Base-by-base conservation (phyloP, 2,888 invertebrate species). In the Scaptomyza caliginosa region DNA sequence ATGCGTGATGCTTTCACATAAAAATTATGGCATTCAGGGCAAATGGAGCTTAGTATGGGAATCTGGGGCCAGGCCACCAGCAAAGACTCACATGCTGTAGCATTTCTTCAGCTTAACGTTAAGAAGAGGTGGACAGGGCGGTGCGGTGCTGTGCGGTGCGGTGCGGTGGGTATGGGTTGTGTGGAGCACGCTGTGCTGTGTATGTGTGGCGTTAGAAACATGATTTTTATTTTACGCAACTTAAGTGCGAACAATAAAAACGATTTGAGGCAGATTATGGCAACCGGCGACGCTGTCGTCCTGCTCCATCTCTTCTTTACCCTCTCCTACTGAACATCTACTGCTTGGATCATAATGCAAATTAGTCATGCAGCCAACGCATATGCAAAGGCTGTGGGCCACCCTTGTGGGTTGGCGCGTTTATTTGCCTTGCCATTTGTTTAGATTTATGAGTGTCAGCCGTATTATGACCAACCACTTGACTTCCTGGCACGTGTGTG, bases 171-270 rank as follows among this genome's bases (percentile, higher is more conserved):
- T n/a, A 4, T 48, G 23, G 16, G 24, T 28, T 28, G 17, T 21
- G 2, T 23, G 13, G n/a, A n/a, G n/a, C n/a, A n/a, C n/a, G n/a
- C n/a, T n/a, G n/a, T n/a, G n/a, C n/a, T 45, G 40, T 26, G 38
- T 26, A 46, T 55, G 60, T 48, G 57, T 57, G 83, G 87, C 84
- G 88, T 74, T 85, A 86, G 81, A 86, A 86, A 89, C 90, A 89
- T 89, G 89, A 88, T 90, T 89, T 89, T 90, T 90, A 90, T 90
- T 89, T 90, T 89, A 90, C 89, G 88, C 89, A 90, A 90, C 86
- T 89, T 89, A 90, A 90, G 89, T 90, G 90, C 88, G 88, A 87
- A 88, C 88, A 88, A 88, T 88, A 87, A 88, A 82, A 88, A 85
- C 82, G 88, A 88, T 88, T 88, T 83, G 79, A 82, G 67, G 73